Evolutionary conservation across 2,113 vertebrate species (phyloP).

Genomic region (Callaeas wilsoni): DNA sequence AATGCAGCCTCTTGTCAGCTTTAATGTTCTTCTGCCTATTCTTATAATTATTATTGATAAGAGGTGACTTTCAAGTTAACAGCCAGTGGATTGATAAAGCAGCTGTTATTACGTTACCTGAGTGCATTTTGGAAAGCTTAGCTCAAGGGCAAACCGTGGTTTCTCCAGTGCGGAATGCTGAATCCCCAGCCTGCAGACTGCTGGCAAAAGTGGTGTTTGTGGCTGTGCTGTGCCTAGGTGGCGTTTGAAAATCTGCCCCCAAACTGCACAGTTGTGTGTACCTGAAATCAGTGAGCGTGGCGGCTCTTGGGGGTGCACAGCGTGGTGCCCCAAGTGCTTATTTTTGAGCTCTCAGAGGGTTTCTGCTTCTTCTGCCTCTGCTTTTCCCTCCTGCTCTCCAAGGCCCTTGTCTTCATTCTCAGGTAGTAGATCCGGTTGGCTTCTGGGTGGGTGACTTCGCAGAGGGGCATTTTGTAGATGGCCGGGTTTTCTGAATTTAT

Average conservation of each 20-base stretch:
- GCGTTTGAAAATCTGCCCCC: not conserved
- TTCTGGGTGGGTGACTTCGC: constrained; percentile 89
- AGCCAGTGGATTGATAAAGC: not conserved
- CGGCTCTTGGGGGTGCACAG: not conserved
- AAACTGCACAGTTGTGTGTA: accelerated
- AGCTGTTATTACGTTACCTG: not conserved
- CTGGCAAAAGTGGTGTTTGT: not conserved
- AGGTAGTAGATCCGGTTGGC: constrained; percentile 83
- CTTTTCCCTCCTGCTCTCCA: constrained; percentile 7
- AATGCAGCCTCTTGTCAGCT: not conserved
- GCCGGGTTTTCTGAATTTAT: constrained; percentile 79
- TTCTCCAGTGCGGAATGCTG: not conserved
- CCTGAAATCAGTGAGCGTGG: not conserved
- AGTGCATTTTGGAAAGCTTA: not conserved
- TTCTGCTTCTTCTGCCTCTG: not conserved
- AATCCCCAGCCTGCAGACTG: not conserved
- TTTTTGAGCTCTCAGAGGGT: accelerated
- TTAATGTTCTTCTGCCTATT: constrained; percentile 21
- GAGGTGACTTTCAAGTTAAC: constrained; percentile 33
- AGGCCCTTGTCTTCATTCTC: constrained; percentile 21
- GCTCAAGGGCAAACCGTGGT: not conserved
- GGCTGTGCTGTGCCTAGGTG: not conserved
- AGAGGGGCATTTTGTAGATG: constrained; percentile 87
- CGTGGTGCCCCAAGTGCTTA: not conserved
- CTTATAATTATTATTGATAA: constrained; percentile 8